phyloP scores from a whole-genome alignment of 1,140 invertebrate species.

The Zophobas morio region DNA sequence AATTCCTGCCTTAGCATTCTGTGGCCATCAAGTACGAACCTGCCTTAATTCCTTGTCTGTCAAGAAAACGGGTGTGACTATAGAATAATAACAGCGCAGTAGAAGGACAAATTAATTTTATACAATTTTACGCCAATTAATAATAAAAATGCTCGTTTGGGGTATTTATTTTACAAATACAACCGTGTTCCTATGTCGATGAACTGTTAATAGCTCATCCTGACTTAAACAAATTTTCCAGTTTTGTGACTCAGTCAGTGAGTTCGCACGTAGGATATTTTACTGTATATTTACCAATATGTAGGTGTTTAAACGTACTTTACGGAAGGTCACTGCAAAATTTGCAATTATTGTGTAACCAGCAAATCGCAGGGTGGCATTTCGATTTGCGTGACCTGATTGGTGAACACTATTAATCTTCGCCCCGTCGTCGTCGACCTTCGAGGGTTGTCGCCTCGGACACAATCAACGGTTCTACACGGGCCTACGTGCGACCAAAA shows the following conservation, averaged over 20 bases:
- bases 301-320: background rate
- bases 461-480: too few species aligned
- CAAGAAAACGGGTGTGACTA: slow-evolving; percentile 22
- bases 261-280: background rate
- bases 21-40: slow-evolving; percentile 1
- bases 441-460: too few species aligned
- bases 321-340: background rate
- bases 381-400: too few species aligned
- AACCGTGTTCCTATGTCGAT: background rate
- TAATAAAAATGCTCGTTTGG: slow-evolving; percentile 12
- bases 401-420: too few species aligned
- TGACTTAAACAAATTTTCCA: slow-evolving; percentile 6
- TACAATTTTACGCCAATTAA: slow-evolving; percentile 24
- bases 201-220: slow-evolving; percentile 1
- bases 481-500: too few species aligned
- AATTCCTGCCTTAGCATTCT: background rate
- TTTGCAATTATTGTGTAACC: too few species aligned
- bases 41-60: slow-evolving; percentile 19
- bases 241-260: background rate
- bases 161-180: slow-evolving; percentile 8
- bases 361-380: too few species aligned
- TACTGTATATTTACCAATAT: background rate
- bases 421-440: too few species aligned
- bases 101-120: slow-evolving; percentile 39
- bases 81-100: slow-evolving; percentile 21